Evolutionary conservation across 53 echinoderm and acorn worm species (phyloP).

Genomic region (Henricia sp.): DNA sequence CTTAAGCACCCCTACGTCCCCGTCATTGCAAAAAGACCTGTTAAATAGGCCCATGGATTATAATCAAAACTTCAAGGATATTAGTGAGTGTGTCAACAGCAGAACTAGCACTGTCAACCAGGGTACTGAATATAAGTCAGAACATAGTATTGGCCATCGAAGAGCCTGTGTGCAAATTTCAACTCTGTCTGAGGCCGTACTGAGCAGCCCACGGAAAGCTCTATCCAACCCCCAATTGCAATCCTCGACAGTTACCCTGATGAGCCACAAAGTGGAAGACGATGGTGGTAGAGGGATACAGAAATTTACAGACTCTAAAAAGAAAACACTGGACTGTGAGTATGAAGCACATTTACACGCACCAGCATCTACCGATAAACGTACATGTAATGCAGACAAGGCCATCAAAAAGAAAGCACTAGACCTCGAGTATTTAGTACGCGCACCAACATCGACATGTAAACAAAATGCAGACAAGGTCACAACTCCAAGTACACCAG

Average conservation of each 20-base stretch:
- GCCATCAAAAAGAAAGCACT: constrained; percentile 7
- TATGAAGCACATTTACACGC: no score
- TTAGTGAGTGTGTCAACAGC: constrained; percentile 17
- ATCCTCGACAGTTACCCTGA: constrained; percentile 8
- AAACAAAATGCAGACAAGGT: not conserved
- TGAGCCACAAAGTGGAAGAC: constrained; percentile 32
- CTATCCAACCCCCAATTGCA: not conserved
- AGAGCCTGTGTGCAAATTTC: constrained; percentile 73
- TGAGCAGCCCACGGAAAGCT: constrained; percentile 59
- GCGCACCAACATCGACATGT: not conserved
- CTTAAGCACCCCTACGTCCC: constrained; percentile 7
- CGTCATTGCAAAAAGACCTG: not conserved
- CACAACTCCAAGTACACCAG: constrained; percentile 40
- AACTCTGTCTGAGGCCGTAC: constrained; percentile 72
- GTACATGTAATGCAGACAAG: no score
- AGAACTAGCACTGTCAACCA: constrained; percentile 33
- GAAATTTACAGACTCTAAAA: no score
- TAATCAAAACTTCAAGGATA: constrained; percentile 76
- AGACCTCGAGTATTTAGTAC: not conserved
- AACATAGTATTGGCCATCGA: constrained; percentile 87
- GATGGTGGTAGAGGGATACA: not conserved
- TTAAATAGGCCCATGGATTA: constrained; percentile 50
- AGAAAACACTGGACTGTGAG: no score
- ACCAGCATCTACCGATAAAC: no score
- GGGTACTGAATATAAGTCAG: constrained; percentile 74